These are phyloP conservation scores for fruit fly (Drosophila melanogaster) DNA, from an alignment of 1,140 invertebrate genomes.

Conservation along the genomic window DNA sequence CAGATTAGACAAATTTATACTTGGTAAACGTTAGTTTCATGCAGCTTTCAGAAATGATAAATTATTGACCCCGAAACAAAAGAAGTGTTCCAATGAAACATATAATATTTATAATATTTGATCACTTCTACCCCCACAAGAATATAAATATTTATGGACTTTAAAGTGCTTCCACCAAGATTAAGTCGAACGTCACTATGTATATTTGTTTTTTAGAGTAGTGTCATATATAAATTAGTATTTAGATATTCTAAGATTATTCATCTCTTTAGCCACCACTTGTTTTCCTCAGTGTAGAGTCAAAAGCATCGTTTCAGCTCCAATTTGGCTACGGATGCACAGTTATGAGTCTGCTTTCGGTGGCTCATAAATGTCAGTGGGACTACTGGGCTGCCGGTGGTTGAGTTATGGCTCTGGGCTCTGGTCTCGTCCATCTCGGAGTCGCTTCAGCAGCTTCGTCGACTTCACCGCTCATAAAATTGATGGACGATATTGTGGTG, in stretches of 20 bases:
- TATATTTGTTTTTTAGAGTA: slow-evolving; percentile 15
- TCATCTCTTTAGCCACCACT: background rate
- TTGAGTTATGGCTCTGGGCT: slow-evolving; percentile 37
- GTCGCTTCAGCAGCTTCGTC: slow-evolving; percentile 15
- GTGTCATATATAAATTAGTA: slow-evolving; percentile 15
- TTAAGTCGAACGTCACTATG: slow-evolving; percentile 18
- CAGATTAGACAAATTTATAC: background rate
- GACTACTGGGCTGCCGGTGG: slow-evolving; percentile 21
- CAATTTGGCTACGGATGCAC: slow-evolving; percentile 29
- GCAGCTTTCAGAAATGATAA: slow-evolving; percentile 1
- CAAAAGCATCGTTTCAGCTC: background rate
- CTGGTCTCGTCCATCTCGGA: slow-evolving; percentile 18
- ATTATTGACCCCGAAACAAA: slow-evolving; percentile 10
- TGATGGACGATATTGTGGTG: slow-evolving; percentile 40
- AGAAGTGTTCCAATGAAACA: slow-evolving; percentile 1
- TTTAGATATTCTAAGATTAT: no score
- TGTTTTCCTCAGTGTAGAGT: slow-evolving; percentile 9
- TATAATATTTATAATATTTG: slow-evolving; percentile 19
- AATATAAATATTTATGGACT: slow-evolving; percentile 6
- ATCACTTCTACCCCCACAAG: background rate
- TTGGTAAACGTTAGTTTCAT: background rate
- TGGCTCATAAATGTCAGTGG: slow-evolving; percentile 54
- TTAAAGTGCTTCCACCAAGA: slow-evolving; percentile 19
- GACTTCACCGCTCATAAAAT: slow-evolving; percentile 43
- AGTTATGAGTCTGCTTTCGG: slow-evolving; percentile 31